Conservation (phyloP, 2,888 invertebrate genomes). For the Dendrolimus houi region DNA sequence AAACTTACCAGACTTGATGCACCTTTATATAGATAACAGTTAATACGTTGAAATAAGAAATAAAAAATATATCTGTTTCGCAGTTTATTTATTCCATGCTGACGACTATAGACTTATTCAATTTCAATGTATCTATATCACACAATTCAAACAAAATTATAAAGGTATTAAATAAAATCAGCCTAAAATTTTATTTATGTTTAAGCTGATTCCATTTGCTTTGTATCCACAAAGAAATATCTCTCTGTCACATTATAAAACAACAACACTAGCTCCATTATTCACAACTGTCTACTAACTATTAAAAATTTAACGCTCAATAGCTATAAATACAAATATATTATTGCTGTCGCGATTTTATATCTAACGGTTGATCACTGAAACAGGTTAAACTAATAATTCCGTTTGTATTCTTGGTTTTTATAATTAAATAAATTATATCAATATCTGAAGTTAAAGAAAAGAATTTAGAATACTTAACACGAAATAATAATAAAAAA, state of each 20-base stretch:
- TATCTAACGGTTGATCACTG: neutral
- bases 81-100: slow-evolving; percentile 50
- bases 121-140: slow-evolving; percentile 69
- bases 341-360: slow-evolving; percentile 72
- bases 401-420: slow-evolving; percentile 32
- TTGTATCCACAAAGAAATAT: slow-evolving; percentile 46
- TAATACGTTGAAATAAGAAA: slow-evolving; percentile 6
- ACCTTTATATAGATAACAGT: neutral
- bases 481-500: too few species aligned
- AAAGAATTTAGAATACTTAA: too few species aligned
- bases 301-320: slow-evolving; percentile 73
- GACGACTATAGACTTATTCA: slow-evolving; percentile 68
- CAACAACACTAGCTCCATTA: slow-evolving; percentile 66
- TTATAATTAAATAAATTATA: slow-evolving; percentile 14
- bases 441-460: too few species aligned
- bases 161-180: slow-evolving; percentile 29
- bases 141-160: slow-evolving; percentile 63
- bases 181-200: slow-evolving; percentile 17
- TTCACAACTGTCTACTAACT: slow-evolving; percentile 66
- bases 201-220: slow-evolving; percentile 21
- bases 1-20: too few species aligned
- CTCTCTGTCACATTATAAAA: slow-evolving; percentile 57
- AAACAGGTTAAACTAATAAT: slow-evolving; percentile 1
- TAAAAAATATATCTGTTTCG: slow-evolving; percentile 13
- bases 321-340: slow-evolving; percentile 75